phyloP scores from a whole-genome alignment of 1,140 invertebrate species.

The Sminthurides bifidus region DNA sequence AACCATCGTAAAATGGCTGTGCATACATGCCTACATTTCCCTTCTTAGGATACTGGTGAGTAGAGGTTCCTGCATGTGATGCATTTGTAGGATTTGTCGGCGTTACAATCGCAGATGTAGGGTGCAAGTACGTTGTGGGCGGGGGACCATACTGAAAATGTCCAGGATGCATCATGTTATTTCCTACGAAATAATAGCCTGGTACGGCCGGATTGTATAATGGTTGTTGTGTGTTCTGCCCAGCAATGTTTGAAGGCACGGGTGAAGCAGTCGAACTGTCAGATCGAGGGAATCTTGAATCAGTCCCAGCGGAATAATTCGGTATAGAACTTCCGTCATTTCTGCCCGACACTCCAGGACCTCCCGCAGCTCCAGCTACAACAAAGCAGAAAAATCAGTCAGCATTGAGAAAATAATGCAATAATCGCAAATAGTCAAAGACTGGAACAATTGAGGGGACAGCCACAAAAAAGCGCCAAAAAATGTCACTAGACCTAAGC shows the following conservation, averaged over 20 bases:
- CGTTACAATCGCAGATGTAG: constrained; percentile 20
- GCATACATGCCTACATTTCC: constrained; percentile 23
- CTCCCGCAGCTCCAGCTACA: constrained; percentile 4
- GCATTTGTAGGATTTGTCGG: constrained; percentile 26
- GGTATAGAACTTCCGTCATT: constrained; percentile 23
- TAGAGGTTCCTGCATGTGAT: constrained; percentile 18
- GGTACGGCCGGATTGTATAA: constrained; percentile 21
- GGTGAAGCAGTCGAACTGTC: constrained; percentile 31
- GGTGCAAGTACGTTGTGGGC: constrained; percentile 28
- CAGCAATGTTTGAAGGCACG: constrained; percentile 31
- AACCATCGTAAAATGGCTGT: constrained; percentile 15
- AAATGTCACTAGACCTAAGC: background rate
- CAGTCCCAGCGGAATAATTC: constrained; percentile 23
- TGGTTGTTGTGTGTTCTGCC: constrained; percentile 19
- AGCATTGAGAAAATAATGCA: background rate
- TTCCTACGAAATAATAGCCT: constrained; percentile 25
- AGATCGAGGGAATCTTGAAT: constrained; percentile 23
- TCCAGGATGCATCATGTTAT: constrained; percentile 23
- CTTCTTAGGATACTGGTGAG: constrained; percentile 32
- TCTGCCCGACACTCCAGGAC: constrained; percentile 17
- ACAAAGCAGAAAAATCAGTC: background rate
- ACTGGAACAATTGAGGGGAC: background rate
- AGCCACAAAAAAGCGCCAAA: background rate
- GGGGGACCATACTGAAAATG: constrained; percentile 23
- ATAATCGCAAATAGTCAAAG: background rate